Conservation (phyloP, 1,140 invertebrate genomes). For the Cydia fagiglandana region DNA sequence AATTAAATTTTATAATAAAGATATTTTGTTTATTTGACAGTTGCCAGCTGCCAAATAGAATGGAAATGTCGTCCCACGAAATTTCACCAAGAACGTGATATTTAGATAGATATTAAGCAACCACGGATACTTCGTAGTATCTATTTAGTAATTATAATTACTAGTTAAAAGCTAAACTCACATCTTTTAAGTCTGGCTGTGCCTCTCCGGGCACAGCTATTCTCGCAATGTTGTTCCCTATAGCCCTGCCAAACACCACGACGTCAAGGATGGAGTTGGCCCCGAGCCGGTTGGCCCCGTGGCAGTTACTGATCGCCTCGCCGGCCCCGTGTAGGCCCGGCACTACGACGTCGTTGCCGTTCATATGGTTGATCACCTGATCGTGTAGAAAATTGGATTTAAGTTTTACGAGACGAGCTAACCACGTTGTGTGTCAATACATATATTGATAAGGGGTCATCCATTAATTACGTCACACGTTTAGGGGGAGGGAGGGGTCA, state of each 20-base stretch:
- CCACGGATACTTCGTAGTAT: too few relatives aligned
- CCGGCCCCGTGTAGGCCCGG: constrained; percentile 86
- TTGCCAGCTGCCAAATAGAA: too few relatives aligned
- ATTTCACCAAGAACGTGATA: too few relatives aligned
- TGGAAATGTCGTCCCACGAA: too few relatives aligned
- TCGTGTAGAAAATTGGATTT: constrained; percentile 13
- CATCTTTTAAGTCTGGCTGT: constrained; percentile 84
- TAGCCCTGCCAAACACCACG: constrained; percentile 97
- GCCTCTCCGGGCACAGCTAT: constrained; percentile 91
- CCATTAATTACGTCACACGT: too few relatives aligned
- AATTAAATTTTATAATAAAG: too few relatives aligned
- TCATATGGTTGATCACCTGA: constrained; percentile 50
- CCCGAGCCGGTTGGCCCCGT: constrained; percentile 98
- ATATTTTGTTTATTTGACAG: too few relatives aligned
- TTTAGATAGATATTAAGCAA: too few relatives aligned
- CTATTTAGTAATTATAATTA: too few relatives aligned
- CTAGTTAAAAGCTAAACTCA: constrained; percentile 64
- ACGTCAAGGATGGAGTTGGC: constrained; percentile 98
- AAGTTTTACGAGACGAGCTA: neutral
- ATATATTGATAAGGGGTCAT: too few relatives aligned
- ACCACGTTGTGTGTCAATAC: neutral
- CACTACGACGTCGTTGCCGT: constrained; percentile 83
- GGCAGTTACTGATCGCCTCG: constrained; percentile 88
- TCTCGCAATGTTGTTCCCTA: constrained; percentile 91
- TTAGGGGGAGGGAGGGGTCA: too few relatives aligned